Percentiles rank a stretch among this genome's conserved stretches.
Conservation (phyloP, 2,797 vertebrate species). For the Acropternis orthonyx region DNA sequence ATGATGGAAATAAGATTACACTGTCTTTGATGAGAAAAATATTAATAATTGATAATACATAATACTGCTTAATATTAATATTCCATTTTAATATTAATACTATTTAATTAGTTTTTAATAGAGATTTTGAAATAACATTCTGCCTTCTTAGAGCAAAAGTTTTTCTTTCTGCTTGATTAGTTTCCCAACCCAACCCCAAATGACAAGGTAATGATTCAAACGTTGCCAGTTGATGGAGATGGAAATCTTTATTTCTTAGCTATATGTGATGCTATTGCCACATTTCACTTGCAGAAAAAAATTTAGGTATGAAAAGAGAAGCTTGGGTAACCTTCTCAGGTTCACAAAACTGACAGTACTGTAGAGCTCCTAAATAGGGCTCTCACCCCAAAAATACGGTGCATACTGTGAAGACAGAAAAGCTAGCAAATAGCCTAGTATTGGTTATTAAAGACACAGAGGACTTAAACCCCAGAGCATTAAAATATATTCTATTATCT, state of each 20-base stretch:
- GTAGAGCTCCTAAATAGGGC: background rate
- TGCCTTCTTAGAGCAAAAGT: background rate
- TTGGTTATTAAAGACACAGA: background rate
- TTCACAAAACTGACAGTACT: background rate
- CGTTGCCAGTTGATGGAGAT: background rate
- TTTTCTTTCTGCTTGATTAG: conserved; percentile 2
- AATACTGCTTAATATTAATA: background rate
- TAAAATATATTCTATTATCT: background rate
- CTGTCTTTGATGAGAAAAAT: background rate
- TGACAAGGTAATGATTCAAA: background rate
- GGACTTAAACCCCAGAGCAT: no score
- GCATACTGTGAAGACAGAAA: background rate
- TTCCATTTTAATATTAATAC: background rate
- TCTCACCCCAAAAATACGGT: background rate
- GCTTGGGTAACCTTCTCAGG: background rate
- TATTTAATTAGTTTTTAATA: conserved; percentile 22
- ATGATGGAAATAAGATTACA: background rate
- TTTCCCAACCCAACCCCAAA: background rate
- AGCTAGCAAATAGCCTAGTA: background rate
- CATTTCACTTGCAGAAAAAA: background rate
- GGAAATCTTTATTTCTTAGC: background rate
- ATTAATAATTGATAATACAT: background rate
- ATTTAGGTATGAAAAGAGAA: background rate
- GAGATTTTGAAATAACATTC: background rate
- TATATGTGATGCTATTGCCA: background rate